phyloP scores from a whole-genome alignment of 2,888 invertebrate genomes.

The Lochmaea capreae region DNA sequence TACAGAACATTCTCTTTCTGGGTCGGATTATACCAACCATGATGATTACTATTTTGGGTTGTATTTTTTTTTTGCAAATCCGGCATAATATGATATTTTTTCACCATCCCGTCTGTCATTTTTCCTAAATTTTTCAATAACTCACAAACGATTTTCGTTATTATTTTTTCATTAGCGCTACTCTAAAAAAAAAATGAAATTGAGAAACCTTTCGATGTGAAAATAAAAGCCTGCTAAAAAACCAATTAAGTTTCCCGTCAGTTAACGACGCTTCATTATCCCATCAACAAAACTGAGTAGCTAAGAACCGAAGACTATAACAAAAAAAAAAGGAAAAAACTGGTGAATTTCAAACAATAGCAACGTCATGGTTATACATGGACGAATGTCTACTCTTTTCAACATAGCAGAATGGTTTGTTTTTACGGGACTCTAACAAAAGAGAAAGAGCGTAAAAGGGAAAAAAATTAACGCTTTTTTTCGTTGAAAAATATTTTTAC shows the following conservation, averaged over 20 bases:
- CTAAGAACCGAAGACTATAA: constrained; percentile 3
- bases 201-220: background rate
- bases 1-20: too few relatives aligned
- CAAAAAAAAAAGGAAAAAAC: constrained; percentile 1
- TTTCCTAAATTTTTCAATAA: too few relatives aligned
- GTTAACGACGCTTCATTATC: constrained; percentile 11
- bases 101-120: too few relatives aligned
- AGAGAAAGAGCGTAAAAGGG: background rate
- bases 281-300: constrained; percentile 6
- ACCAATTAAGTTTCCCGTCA: constrained; percentile 13
- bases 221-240: constrained; percentile 5
- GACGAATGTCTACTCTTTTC: background rate
- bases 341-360: constrained; percentile 8
- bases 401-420: background rate
- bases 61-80: too few relatives aligned
- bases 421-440: background rate
- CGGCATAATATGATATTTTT: too few relatives aligned
- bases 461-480: background rate
- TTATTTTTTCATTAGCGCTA: background rate
- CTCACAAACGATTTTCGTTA: too few relatives aligned
- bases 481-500: too few relatives aligned
- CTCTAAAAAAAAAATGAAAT: background rate
- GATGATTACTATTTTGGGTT: too few relatives aligned
- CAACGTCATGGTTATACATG: background rate
- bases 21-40: too few relatives aligned